These are phyloP conservation scores for Apocrypta bakeri DNA, from an alignment of 1,140 invertebrate species.

Conservation along the genomic window DNA sequence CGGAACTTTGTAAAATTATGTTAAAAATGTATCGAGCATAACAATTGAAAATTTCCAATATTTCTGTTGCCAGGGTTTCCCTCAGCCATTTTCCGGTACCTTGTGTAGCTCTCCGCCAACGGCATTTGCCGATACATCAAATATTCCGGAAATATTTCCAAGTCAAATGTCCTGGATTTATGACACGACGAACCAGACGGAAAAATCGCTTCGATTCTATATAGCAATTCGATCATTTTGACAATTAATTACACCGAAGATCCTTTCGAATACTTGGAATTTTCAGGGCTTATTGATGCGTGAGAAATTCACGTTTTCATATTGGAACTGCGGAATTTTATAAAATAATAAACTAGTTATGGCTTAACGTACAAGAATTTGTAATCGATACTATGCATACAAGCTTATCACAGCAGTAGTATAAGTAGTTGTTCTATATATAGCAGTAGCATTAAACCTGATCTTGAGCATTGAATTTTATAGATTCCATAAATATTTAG, in stretches of 20 bases:
- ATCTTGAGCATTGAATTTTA: not conserved
- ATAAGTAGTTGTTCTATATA: no score
- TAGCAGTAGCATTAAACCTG: not conserved
- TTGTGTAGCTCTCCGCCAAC: not conserved
- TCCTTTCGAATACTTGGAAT: no score
- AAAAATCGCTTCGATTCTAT: not conserved
- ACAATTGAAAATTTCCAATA: slow-evolving; percentile 24
- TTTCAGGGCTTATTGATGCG: no score
- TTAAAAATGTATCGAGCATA: not conserved
- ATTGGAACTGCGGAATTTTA: no score
- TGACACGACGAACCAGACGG: not conserved
- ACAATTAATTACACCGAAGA: not conserved
- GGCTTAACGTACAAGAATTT: no score
- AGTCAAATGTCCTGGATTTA: slow-evolving; percentile 43
- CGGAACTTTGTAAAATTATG: not conserved
- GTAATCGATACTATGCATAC: not conserved
- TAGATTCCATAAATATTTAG: not conserved
- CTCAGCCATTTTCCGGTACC: not conserved
- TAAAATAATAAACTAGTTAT: no score
- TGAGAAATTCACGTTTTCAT: no score
- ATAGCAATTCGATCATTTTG: not conserved
- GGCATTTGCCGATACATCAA: slow-evolving; percentile 25
- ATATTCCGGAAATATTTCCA: slow-evolving; percentile 42
- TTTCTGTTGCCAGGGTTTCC: slow-evolving; percentile 5
- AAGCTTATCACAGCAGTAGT: not conserved